A percentile compares a stretch with the other conserved stretches of the same genome.
phyloP scores from a whole-genome alignment of 1,140 invertebrate genomes.

The Melanaphis sacchari region DNA sequence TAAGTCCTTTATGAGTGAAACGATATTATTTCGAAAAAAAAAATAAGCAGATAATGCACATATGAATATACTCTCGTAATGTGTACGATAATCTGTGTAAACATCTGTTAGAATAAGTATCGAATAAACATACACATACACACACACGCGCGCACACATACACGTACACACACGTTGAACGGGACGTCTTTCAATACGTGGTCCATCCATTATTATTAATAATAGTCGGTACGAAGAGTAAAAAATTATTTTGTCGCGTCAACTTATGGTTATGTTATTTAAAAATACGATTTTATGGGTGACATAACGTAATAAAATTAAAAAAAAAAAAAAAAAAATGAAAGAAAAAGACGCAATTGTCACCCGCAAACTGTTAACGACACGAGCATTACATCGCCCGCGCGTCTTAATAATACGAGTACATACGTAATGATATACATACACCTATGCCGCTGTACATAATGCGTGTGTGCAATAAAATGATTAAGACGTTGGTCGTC shows the following conservation, averaged over 20 bases:
- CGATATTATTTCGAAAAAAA: conserved; percentile 21
- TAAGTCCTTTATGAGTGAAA: background rate
- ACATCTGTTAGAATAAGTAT: conserved; percentile 15
- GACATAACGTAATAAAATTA: background rate
- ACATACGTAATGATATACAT: background rate
- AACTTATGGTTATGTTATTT: background rate
- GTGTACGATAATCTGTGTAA: conserved; percentile 4
- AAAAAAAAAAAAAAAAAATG: background rate
- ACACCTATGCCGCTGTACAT: background rate
- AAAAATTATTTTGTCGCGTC: background rate
- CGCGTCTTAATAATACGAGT: background rate
- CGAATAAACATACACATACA: background rate
- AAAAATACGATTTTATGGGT: conserved; percentile 40
- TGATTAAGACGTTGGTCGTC: conserved; percentile 1
- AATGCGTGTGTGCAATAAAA: background rate
- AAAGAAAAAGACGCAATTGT: background rate
- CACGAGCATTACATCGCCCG: background rate
- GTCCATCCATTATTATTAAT: conserved; percentile 28
- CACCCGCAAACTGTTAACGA: background rate
- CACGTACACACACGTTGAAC: background rate
- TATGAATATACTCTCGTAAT: background rate
- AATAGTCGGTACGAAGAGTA: background rate
- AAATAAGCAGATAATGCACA: background rate
- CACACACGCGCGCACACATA: background rate
- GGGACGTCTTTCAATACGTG: conserved; percentile 25